Conservation (phyloP, 1,140 invertebrate genomes). For the Drosophila nigrodunni region DNA sequence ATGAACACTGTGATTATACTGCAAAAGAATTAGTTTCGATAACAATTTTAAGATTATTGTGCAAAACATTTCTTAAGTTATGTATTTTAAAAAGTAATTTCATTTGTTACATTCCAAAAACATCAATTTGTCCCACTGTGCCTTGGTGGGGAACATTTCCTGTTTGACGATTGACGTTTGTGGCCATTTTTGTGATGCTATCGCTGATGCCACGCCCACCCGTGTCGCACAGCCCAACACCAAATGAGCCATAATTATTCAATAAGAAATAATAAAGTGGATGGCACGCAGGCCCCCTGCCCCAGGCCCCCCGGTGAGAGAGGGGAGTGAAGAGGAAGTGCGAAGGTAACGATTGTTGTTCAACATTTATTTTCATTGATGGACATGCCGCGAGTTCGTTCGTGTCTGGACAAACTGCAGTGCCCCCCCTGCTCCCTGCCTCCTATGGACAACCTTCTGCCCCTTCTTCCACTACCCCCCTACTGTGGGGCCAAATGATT, state of each 20-base stretch:
- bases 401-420: constrained; percentile 11
- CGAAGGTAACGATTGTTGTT: constrained; percentile 23
- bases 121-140: not conserved
- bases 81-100: too few relatives aligned
- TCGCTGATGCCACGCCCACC: constrained; percentile 55
- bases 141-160: not conserved
- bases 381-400: constrained; percentile 52
- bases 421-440: not conserved
- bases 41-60: too few relatives aligned
- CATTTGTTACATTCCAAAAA: too few relatives aligned
- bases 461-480: constrained; percentile 20
- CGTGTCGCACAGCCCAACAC: constrained; percentile 41
- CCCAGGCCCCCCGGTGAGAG: not conserved
- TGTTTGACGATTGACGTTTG: constrained; percentile 43
- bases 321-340: not conserved
- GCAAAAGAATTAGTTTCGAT: too few relatives aligned
- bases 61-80: too few relatives aligned
- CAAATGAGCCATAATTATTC: constrained; percentile 83
- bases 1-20: too few relatives aligned
- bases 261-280: constrained; percentile 82
- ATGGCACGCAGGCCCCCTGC: constrained; percentile 1
- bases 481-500: constrained; percentile 62
- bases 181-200: constrained; percentile 54
- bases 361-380: constrained; percentile 68
- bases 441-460: not conserved